Evolutionary conservation across 2,888 invertebrate genomes (phyloP), one percentile per base, ranked within the genome.

Genomic region (Vannuccia rotundouncinata): DNA sequence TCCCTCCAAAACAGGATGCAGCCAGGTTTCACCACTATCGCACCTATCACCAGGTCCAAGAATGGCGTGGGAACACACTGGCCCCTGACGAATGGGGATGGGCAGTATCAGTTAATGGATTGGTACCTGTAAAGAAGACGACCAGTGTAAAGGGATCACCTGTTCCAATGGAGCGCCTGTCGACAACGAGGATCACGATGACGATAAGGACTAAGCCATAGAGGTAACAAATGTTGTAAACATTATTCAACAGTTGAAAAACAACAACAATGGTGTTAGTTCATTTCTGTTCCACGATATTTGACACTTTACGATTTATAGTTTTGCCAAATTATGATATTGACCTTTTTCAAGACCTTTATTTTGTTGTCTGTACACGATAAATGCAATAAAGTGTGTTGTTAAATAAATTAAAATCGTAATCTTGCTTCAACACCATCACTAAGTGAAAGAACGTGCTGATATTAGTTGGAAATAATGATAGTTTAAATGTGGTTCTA

Each of bases 11-110:
- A 66, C 66, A 66, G 66, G 66, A 66, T 66, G 66, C 66, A 66
- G 66, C 66, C 66, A 66, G 66, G 66, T 66, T 66, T 66, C 66
- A 66, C 66, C 66, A 66, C 66, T 66, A 66, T 66, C 66, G 66
- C 66, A 66, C 66, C 66, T 66, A 66, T 66, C 66, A 66, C 66
- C 66, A 66, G 66, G 66, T 66, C 66, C 66, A 66, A 66, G 66
- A 66, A 66, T 66, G 66, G 66, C 66, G 66, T 66, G 66, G 66
- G 66, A 66, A 66, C 66, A 66, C 66, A 66, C 66, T 66, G 66
- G 66, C 66, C 66, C 66, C 66, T 66, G 66, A 66, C 66, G 66
- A 66, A 66, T 66, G 66, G 66, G 66, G 66, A 66, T 66, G 66
- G 66, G 66, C 66, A 66, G 66, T 66, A 66, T 66, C 66, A 66